These are phyloP conservation scores for Thalassoma bifasciatum DNA, from an alignment of 2,113 vertebrate genomes.

Conservation along the genomic window DNA sequence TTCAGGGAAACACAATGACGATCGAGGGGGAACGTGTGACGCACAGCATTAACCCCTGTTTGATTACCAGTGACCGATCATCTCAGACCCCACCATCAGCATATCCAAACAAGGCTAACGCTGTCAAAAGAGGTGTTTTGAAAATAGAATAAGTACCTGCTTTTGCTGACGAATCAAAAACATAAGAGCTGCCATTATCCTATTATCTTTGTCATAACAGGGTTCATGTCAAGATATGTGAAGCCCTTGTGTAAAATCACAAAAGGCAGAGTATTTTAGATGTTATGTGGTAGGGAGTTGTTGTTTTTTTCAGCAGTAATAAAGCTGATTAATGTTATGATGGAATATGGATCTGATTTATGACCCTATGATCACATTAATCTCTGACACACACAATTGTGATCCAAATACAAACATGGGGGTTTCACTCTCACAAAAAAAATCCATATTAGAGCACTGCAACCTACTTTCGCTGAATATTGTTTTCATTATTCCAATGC, in stretches of 20 bases:
- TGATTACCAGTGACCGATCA: slow-evolving; percentile 72
- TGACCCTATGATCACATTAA: slow-evolving; percentile 34
- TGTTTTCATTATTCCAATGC: no score
- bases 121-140: slow-evolving; percentile 57
- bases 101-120: slow-evolving; percentile 58
- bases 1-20: slow-evolving; percentile 45
- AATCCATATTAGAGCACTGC: no score
- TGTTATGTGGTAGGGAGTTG: slow-evolving; percentile 19
- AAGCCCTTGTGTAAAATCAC: slow-evolving; percentile 63
- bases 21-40: slow-evolving; percentile 63
- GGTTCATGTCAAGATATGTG: slow-evolving; percentile 63
- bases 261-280: slow-evolving; percentile 55
- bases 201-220: slow-evolving; percentile 5
- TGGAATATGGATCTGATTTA: slow-evolving; percentile 51
- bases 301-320: slow-evolving; percentile 69
- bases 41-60: slow-evolving; percentile 71
- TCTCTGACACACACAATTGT: slow-evolving; percentile 45
- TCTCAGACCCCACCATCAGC: slow-evolving; percentile 65
- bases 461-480: no score
- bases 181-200: slow-evolving; percentile 70
- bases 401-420: slow-evolving; percentile 34
- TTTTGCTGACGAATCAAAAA: slow-evolving; percentile 72
- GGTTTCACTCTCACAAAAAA: not conserved
- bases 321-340: slow-evolving; percentile 58
- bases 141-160: slow-evolving; percentile 69